Base-by-base conservation (phyloP, 2,797 vertebrate genomes). In the Lagorchestes hirsutus region DNA sequence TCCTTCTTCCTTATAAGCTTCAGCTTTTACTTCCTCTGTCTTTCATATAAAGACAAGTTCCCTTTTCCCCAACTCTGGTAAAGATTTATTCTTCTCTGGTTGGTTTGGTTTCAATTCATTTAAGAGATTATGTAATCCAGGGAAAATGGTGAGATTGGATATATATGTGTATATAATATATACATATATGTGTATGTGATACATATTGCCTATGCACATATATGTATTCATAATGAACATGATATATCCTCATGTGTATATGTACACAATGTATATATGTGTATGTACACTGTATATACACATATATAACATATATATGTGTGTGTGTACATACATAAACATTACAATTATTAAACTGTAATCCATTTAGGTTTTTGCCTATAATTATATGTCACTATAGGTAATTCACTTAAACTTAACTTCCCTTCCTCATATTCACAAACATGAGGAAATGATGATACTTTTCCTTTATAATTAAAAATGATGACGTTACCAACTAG, bases 11-110 rank as follows among this genome's bases (percentile, higher is more conserved):
- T n/a, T 82, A 12, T 59, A 24, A 91, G 24, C 28, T n/a, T 91
- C 5, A 93, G 90, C 29, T 87, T 96, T 94, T 62, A 87, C 3
- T 62, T 54, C 34, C 9, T 93, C 12, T 91, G 54, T 92, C 54
- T 55, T 10, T 8, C 0, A 16, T 57, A 62, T 92, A 54, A 93
- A 28, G 18, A 0, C 3, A 55, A 93, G 8, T 9, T 95, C 5
- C 29, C 92, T 40, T 96, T 12, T 55, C 6, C 0, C 82, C 52
- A 93, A 22, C 24, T 90, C n/a, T 40, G 67, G 5, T n/a, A 46
- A 82, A 82, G 31, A 82, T 24, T 82, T 74, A 74, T 74, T 40
- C 16, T 40, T 74, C 5, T 40, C 40, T 22, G n/a, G 16, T 40
- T 40, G 34, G 6, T 40, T 74, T 74, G 67, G 14, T 31, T 74